Evolutionary conservation across 2,888 invertebrate species (phyloP).

Genomic region (Ennomos quercinarius): DNA sequence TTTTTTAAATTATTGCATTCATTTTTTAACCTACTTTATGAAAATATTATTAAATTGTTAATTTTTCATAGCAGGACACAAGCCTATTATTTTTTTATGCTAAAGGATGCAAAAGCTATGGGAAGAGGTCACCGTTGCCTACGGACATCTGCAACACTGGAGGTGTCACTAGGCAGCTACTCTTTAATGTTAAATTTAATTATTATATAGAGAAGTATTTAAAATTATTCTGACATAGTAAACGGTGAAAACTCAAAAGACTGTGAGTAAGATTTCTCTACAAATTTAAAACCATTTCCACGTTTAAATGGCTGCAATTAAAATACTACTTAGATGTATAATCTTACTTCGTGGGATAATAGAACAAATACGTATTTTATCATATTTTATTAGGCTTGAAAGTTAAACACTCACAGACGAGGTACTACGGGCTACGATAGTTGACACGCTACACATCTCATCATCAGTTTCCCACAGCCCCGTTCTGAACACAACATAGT

Average conservation of each 20-base stretch:
- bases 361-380: slow-evolving; percentile 20
- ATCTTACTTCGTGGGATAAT: slow-evolving; percentile 28
- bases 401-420: slow-evolving; percentile 47
- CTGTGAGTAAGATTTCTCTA: slow-evolving; percentile 15
- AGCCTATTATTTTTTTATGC: too few species aligned
- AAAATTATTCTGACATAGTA: too few species aligned
- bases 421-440: slow-evolving; percentile 32
- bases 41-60: too few species aligned
- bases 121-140: too few species aligned
- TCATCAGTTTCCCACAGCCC: slow-evolving; percentile 58
- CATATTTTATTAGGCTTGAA: slow-evolving; percentile 29
- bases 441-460: slow-evolving; percentile 44
- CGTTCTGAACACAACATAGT: slow-evolving; percentile 10
- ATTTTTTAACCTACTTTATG: too few species aligned
- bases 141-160: too few species aligned
- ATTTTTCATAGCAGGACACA: too few species aligned
- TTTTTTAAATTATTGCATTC: too few species aligned
- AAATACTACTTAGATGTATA: slow-evolving; percentile 19
- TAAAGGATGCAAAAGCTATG: too few species aligned
- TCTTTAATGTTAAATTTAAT: too few species aligned
- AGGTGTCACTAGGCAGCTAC: too few species aligned
- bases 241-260: background rate
- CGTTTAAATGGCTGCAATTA: slow-evolving; percentile 22
- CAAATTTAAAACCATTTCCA: slow-evolving; percentile 13
- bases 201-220: too few species aligned